phyloP scores from a whole-genome alignment of 2,797 vertebrate species.

The Scyliorhinus canicula region DNA sequence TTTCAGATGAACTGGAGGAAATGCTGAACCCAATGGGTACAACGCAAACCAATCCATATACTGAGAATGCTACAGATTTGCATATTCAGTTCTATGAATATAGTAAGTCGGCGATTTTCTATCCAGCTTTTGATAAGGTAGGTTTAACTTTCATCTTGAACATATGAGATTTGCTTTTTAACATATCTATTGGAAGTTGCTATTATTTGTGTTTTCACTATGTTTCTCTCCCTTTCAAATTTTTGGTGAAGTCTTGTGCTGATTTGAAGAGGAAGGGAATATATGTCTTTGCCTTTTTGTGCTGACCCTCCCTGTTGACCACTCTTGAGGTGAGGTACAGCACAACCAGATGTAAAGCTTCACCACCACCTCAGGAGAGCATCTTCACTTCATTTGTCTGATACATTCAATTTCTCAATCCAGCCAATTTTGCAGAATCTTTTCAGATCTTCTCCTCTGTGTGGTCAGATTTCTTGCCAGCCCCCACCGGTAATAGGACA shows the following conservation, averaged over 20 bases:
- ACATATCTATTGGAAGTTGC: not conserved
- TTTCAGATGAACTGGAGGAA: conserved; percentile 97
- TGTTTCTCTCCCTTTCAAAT: not conserved
- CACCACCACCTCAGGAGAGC: not conserved
- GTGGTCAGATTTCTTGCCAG: not conserved
- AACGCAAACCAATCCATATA: conserved; percentile 90
- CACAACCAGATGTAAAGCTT: not conserved
- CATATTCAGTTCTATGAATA: conserved; percentile 84
- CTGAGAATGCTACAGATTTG: conserved; percentile 87
- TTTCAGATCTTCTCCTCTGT: not conserved
- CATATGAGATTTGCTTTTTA: not conserved
- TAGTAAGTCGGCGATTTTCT: conserved; percentile 69
- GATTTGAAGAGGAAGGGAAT: no score
- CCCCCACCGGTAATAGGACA: not conserved
- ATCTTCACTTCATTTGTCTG: not conserved
- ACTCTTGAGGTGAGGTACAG: not conserved
- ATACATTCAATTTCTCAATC: not conserved
- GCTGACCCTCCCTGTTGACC: not conserved
- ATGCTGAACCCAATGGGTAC: conserved; percentile 98
- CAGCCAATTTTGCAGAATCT: not conserved
- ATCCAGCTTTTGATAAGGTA: conserved; percentile 96
- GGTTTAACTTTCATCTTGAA: conserved; percentile 35
- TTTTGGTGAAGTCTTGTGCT: not conserved
- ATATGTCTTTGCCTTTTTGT: not conserved
- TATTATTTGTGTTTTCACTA: not conserved